These are phyloP conservation scores for Suillia variegata DNA, from an alignment of 2,888 invertebrate genomes.

Conservation along the genomic window DNA sequence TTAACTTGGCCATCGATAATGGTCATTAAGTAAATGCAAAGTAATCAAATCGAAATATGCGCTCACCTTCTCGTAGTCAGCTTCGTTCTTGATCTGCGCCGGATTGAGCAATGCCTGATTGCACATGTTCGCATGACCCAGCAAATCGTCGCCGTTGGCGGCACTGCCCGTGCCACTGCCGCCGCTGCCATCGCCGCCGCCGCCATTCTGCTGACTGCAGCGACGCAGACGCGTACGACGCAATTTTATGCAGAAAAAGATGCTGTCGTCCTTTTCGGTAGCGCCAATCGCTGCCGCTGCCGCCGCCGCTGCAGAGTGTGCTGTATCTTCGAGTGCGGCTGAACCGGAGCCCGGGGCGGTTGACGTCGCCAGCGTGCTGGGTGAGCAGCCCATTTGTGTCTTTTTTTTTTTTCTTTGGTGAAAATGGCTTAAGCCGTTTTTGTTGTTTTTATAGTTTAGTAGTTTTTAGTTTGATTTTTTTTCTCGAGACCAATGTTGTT, in stretches of 20 bases:
- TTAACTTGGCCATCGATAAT: too few relatives aligned
- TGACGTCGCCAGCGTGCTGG: slow-evolving; percentile 43
- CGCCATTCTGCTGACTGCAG: slow-evolving; percentile 50
- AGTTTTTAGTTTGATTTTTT: too few relatives aligned
- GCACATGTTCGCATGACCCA: slow-evolving; percentile 46
- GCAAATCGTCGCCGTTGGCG: slow-evolving; percentile 38
- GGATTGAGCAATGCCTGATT: slow-evolving; percentile 59
- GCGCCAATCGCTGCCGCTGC: slow-evolving; percentile 12
- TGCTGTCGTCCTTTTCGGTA: slow-evolving; percentile 52
- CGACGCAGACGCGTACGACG: slow-evolving; percentile 49
- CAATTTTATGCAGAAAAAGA: slow-evolving; percentile 58
- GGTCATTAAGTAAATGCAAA: too few relatives aligned
- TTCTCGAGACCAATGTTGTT: too few relatives aligned
- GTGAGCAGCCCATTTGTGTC: slow-evolving; percentile 47
- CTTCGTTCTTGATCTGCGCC: slow-evolving; percentile 54
- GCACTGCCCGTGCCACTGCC: slow-evolving; percentile 39
- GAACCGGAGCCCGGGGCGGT: slow-evolving; percentile 30
- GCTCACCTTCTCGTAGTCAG: slow-evolving; percentile 58
- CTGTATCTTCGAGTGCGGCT: slow-evolving; percentile 24
- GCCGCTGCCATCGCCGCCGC: slow-evolving; percentile 40
- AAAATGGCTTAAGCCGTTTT: too few relatives aligned
- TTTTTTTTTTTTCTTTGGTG: too few relatives aligned
- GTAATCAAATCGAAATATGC: too few relatives aligned
- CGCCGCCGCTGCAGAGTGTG: slow-evolving; percentile 24
- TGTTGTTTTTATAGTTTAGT: too few relatives aligned